Base-by-base conservation (phyloP, 2,888 invertebrate species). In the Patella ulyssiponensis region DNA sequence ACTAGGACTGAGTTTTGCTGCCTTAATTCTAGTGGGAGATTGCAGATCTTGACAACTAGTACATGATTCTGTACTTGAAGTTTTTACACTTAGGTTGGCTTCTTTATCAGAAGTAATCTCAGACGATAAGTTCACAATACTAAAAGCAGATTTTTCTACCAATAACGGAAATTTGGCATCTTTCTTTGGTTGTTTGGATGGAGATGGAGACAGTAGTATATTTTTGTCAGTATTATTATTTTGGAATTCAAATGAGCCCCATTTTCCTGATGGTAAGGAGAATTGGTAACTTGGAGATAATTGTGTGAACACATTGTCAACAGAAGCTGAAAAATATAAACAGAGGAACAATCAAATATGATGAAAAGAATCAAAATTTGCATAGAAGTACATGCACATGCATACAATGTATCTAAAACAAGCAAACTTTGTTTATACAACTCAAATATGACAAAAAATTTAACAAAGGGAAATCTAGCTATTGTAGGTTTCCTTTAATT, bases 261-360 rank as follows among this genome's bases (percentile, higher is more conserved):
- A 20, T 11, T 20, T 20, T 3, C 4, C 23, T 64, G 23, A 2
- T 20, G 23, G 20, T 9, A 64, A 23, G 20, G 64, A 64, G 20
- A 64, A 23, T 11, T 64, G 64, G 20, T 64, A 23, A 11, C 20
- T 64, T 33, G 76, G 69, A 52, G 58, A 71, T 17, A 72, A 58
- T 72, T 71, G 69, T 11, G 69, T 76, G 73, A 76, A 76, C 76
- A 76, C 76, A 73, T 69, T 76, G 23, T 71, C 73, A 27, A 72
- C 72, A 72, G 76, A 52, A 76, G 69, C 76, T 76, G 64, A 51
- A 71, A 75, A 17, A 51, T 58, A 33, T 27, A 74, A 33, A 27
- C 20, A 58, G 33, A 73, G 20, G 15, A 44, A 20, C 9, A 52
- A 53, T 23, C 64, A 64, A 23, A 64, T 23, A 44, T 44, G 7